These are phyloP conservation scores for Halcyon badia DNA, from an alignment of 2,797 vertebrate species.

Conservation along the genomic window DNA sequence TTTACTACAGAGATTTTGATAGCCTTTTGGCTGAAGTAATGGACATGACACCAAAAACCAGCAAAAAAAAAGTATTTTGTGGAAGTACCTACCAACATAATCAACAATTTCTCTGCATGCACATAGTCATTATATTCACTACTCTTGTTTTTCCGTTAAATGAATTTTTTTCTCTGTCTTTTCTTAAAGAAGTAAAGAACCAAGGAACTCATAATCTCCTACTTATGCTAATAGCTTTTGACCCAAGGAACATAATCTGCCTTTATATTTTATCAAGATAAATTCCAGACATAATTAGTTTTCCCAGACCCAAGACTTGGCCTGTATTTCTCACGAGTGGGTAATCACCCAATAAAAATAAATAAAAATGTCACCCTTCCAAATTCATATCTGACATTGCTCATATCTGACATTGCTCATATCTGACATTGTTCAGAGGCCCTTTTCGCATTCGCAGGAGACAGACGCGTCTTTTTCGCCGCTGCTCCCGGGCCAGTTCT, in stretches of 20 bases:
- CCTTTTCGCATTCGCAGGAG: not conserved
- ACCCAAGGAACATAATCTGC: conserved; percentile 28
- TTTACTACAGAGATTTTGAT: not conserved
- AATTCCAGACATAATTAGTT: conserved; percentile 50
- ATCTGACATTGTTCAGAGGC: not conserved
- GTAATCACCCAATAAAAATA: conserved; percentile 40
- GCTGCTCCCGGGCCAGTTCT: not conserved
- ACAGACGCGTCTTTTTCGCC: not conserved
- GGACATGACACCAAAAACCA: not conserved
- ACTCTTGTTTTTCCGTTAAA: not conserved
- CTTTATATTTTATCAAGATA: conserved; percentile 55
- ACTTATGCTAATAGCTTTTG: conserved; percentile 4
- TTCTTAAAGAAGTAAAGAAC: not conserved
- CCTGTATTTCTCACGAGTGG: conserved; percentile 12
- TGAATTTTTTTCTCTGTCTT: not conserved
- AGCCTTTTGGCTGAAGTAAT: not conserved
- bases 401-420: not conserved
- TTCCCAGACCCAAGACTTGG: conserved; percentile 26
- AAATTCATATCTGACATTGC: conserved; percentile 7
- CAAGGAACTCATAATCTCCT: conserved; percentile 4
- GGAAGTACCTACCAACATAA: not conserved
- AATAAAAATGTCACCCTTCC: conserved; percentile 32
- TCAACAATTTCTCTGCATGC: not conserved
- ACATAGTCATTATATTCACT: not conserved
- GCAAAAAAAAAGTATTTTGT: not conserved